Conservation (phyloP, 2,113 vertebrate species). For the Sturnira hondurensis region DNA sequence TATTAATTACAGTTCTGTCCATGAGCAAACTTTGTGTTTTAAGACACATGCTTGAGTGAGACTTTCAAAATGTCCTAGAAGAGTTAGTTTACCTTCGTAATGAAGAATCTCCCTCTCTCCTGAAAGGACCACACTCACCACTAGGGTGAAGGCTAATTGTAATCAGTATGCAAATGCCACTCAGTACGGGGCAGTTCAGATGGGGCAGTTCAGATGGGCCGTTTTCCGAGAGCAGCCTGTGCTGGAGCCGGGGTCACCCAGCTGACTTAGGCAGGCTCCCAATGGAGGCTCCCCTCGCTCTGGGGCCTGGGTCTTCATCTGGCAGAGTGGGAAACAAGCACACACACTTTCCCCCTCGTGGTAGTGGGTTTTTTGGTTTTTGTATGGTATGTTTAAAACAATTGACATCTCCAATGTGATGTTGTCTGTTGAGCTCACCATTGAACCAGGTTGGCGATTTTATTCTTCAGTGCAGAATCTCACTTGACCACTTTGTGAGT, state of each 20-base stretch:
- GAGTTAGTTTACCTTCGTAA: not conserved
- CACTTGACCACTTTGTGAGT: not conserved
- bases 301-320: not conserved
- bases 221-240: not conserved
- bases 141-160: not conserved
- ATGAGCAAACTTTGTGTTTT: not conserved
- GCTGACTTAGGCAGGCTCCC: not conserved
- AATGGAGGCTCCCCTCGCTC: not conserved
- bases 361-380: not conserved
- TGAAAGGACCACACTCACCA: not conserved
- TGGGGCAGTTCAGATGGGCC: not conserved
- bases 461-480: constrained; percentile 7
- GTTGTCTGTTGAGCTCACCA: not conserved
- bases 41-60: not conserved
- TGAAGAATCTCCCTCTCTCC: not conserved
- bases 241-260: not conserved
- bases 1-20: not conserved
- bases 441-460: constrained; percentile 5
- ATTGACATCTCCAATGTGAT: not conserved
- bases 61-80: not conserved
- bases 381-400: not conserved
- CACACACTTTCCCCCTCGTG: not conserved
- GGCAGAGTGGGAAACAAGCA: not conserved
- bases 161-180: not conserved
- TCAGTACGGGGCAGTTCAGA: not conserved